Evolutionary conservation across 2,113 vertebrate species (phyloP), one percentile per base, ranked within the genome.

Genomic region (Himantopus leucocephalus): DNA sequence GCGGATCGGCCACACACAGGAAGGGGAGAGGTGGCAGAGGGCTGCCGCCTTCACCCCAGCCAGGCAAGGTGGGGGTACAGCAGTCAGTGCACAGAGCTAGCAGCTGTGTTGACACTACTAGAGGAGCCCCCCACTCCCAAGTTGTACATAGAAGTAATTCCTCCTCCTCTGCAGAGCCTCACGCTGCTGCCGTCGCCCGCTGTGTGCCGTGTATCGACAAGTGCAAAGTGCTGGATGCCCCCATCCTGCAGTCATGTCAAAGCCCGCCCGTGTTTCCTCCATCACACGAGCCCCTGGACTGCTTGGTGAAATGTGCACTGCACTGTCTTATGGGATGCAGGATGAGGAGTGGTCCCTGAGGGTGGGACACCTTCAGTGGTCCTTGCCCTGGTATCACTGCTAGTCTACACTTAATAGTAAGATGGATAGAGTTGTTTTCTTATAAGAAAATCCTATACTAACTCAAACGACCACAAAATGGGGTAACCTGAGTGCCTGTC

Each of bases 191-290:
- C 67, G 73, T 55, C 1, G 0, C 83, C 52, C 13, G 5, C 30
- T 14, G 8, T 14, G 8, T 3, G 3, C 21, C 2, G 0, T 3
- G 22, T 29, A 53, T 5, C 1, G 8, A 53, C 58, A 43, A 67
- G 53, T 20, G 8, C 0, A 0, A 47, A 26, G 39, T n/a, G 63
- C 12, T 18, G 15, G 41, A 14, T 39, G 27, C 6, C 15, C 27
- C 50, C 5, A 47, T 3, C 20, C 26, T 37, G 56, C 1, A 0
- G 9, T 2, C 45, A 48, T 3, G 3, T 32, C 48, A 19, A 78
- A 58, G 35, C 6, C 32, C 23, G 6, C 32, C 21, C 16, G 1
- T 12, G 13, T 35, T 47, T 53, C 21, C 50, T 67, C 14, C 53
- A 58, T 10, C 72, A 62, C 52, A 34, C 0, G 3, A 74, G 14